phyloP scores from a whole-genome alignment of 2,797 vertebrate species.

The Eremophila alpestris region DNA sequence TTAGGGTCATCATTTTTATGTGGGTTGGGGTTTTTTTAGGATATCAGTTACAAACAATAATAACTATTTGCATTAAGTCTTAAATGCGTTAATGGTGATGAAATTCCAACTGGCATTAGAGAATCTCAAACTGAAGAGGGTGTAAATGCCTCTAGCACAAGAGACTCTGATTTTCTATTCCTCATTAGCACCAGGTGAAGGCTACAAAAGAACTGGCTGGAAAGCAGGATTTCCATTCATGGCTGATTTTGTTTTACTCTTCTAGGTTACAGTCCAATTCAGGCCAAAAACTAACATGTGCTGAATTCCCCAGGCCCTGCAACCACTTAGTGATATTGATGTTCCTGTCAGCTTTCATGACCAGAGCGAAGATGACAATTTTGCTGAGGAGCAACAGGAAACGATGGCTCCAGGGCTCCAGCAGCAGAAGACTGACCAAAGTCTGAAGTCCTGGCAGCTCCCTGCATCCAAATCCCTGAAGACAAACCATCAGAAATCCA shows the following conservation, averaged over 20 bases:
- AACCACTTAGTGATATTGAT: slow-evolving; percentile 62
- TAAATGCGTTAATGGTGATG: not conserved
- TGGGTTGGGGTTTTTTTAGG: too few relatives aligned
- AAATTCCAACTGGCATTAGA: not conserved
- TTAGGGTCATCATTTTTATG: not conserved
- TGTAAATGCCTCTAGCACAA: not conserved
- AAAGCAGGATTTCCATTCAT: not conserved
- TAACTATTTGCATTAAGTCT: not conserved
- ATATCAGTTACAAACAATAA: not conserved
- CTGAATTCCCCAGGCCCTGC: slow-evolving; percentile 41
- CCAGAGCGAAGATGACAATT: slow-evolving; percentile 37
- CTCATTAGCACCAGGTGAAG: not conserved
- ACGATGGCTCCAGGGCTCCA: not conserved
- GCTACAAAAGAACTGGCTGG: not conserved
- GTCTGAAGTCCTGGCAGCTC: not conserved
- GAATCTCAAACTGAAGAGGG: not conserved
- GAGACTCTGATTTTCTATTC: not conserved
- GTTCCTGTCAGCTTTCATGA: slow-evolving; percentile 57
- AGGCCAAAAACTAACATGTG: slow-evolving; percentile 42
- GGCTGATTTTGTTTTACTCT: slow-evolving; percentile 17
- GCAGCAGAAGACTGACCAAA: not conserved
- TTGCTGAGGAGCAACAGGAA: not conserved
- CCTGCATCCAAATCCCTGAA: accelerated
- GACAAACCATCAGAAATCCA: not conserved
- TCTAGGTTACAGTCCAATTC: slow-evolving; percentile 45